Evolutionary conservation across 2,888 invertebrate genomes (phyloP).

Genomic region (Tinea trinotella): DNA sequence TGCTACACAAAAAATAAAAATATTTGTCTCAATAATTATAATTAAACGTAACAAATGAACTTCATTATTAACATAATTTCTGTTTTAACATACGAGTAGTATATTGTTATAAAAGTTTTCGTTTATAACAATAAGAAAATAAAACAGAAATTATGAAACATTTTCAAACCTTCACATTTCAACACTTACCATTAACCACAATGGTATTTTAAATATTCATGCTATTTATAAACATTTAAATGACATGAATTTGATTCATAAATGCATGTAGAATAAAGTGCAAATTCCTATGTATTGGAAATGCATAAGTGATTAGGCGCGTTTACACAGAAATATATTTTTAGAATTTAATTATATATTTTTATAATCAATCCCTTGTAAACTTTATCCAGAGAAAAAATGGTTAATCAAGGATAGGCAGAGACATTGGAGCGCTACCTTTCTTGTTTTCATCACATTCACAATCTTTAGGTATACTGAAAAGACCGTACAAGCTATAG

Average conservation of each 20-base stretch:
- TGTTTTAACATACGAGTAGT: too few species aligned
- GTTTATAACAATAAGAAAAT: not conserved
- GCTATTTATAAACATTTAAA: not conserved
- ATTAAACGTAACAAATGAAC: too few species aligned
- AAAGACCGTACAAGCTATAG: too few species aligned
- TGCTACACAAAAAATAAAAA: too few species aligned
- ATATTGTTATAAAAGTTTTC: too few species aligned
- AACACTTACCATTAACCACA: not conserved
- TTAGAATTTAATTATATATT: not conserved
- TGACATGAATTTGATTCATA: not conserved
- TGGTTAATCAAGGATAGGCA: too few species aligned
- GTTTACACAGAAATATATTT: not conserved
- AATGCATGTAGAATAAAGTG: not conserved
- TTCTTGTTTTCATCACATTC: too few species aligned
- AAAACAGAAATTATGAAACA: not conserved
- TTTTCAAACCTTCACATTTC: not conserved
- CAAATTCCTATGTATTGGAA: not conserved
- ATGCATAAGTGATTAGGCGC: not conserved
- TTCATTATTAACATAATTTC: too few species aligned
- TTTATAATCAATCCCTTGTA: not conserved
- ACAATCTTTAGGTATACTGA: too few species aligned
- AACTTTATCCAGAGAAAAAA: too few species aligned
- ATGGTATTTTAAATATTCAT: not conserved
- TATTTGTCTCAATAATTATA: too few species aligned
- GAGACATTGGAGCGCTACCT: too few species aligned